Conservation (phyloP, 2,797 vertebrate genomes). For the Sebastes wilsoni region DNA sequence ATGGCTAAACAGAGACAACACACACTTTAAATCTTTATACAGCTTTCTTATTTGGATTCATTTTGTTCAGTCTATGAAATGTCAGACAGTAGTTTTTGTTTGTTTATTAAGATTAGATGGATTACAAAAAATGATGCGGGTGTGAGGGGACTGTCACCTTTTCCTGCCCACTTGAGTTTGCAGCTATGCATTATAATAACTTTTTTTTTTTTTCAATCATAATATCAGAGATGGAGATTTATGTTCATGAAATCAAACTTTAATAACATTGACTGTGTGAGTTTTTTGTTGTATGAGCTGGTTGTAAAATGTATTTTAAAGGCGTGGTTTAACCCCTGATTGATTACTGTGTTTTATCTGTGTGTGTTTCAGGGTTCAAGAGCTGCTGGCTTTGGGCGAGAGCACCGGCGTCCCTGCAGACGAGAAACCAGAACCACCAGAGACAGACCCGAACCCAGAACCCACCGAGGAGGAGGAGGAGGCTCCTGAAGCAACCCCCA, state of each 20-base stretch:
- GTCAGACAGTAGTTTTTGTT: too few relatives aligned
- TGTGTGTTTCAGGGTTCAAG: conserved; percentile 72
- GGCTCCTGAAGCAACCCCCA: neutral
- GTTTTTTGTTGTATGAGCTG: neutral
- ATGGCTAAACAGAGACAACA: too few relatives aligned
- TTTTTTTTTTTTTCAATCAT: too few relatives aligned
- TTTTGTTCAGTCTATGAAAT: too few relatives aligned
- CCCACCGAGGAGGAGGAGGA: conserved; percentile 10
- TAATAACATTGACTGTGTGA: neutral
- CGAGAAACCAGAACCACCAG: conserved; percentile 5
- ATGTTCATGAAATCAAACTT: neutral
- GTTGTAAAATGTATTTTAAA: neutral
- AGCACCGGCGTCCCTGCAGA: conserved; percentile 8
- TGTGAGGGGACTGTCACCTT: too few relatives aligned
- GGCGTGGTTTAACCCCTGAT: neutral
- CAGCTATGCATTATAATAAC: too few relatives aligned
- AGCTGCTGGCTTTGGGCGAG: conserved; percentile 71
- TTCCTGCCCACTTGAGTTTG: too few relatives aligned
- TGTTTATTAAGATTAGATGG: too few relatives aligned
- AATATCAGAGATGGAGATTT: too few relatives aligned
- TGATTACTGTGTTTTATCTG: neutral
- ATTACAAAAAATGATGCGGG: too few relatives aligned
- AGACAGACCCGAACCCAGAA: conserved; percentile 26
- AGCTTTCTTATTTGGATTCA: too few relatives aligned
- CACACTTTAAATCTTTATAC: too few relatives aligned